Conservation (phyloP, 2,888 invertebrate genomes). For the Eilema griseolum region DNA sequence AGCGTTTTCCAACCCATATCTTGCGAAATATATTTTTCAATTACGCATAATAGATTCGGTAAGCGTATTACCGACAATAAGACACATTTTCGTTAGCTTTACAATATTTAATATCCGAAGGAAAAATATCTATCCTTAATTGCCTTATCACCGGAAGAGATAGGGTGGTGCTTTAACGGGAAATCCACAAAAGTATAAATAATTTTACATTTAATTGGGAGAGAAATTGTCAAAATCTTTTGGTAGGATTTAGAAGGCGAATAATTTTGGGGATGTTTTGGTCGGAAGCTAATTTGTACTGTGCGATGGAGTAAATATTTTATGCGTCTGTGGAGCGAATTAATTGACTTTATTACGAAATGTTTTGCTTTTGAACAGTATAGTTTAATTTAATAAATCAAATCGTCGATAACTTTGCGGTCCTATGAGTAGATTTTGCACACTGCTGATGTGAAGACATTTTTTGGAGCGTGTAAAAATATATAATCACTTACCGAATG, state of each 20-base stretch:
- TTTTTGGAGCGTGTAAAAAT: no score
- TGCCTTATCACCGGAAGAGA: no score
- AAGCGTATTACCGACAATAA: not conserved
- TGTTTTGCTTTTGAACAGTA: no score
- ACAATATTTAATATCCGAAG: not conserved
- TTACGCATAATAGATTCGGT: no score
- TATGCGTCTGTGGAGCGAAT: not conserved
- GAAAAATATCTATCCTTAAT: no score
- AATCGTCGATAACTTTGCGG: no score
- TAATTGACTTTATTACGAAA: not conserved
- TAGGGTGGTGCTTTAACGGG: not conserved
- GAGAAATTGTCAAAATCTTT: slow-evolving; percentile 36
- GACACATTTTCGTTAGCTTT: not conserved
- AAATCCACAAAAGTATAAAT: slow-evolving; percentile 17
- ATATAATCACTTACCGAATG: no score
- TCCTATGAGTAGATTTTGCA: no score
- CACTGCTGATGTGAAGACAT: no score
- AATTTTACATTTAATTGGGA: slow-evolving; percentile 34
- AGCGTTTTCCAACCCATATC: no score
- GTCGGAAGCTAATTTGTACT: slow-evolving; percentile 2
- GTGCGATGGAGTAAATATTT: slow-evolving; percentile 3
- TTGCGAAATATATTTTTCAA: no score
- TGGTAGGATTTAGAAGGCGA: slow-evolving; percentile 5
- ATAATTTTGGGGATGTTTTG: slow-evolving; percentile 19
- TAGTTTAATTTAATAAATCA: no score